Evolutionary conservation across 2,797 vertebrate genomes (phyloP).

Genomic region (Pangasius djambal): DNA sequence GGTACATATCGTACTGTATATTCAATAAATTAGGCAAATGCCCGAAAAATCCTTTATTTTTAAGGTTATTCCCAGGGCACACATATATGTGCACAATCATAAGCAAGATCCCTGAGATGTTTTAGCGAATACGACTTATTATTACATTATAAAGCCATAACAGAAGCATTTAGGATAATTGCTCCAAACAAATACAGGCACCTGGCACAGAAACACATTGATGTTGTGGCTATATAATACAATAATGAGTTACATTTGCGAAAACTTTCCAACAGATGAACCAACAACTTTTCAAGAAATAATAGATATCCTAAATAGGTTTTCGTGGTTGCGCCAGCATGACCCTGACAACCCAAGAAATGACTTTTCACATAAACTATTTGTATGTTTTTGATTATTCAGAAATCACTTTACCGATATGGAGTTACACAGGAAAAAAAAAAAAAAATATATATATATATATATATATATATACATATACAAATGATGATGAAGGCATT

Average conservation of each 20-base stretch:
- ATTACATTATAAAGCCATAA: conserved; percentile 28
- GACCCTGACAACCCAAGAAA: background rate
- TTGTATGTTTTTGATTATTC: background rate
- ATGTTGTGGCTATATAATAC: background rate
- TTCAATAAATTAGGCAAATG: background rate
- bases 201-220: background rate
- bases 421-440: background rate
- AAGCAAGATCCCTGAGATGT: background rate
- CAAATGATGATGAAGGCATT: background rate
- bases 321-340: background rate
- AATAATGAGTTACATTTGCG: background rate
- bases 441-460: background rate
- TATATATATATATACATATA: background rate
- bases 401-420: background rate
- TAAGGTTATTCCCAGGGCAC: background rate
- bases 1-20: background rate
- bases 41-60: background rate
- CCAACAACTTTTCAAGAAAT: background rate
- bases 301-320: background rate
- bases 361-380: background rate
- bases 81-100: background rate
- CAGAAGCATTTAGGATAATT: conserved; percentile 8
- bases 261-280: conserved; percentile 10
- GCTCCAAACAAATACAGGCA: conserved; percentile 12
- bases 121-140: background rate